Conservation (phyloP, 1,140 invertebrate species). For the Coelopa frigida region DNA sequence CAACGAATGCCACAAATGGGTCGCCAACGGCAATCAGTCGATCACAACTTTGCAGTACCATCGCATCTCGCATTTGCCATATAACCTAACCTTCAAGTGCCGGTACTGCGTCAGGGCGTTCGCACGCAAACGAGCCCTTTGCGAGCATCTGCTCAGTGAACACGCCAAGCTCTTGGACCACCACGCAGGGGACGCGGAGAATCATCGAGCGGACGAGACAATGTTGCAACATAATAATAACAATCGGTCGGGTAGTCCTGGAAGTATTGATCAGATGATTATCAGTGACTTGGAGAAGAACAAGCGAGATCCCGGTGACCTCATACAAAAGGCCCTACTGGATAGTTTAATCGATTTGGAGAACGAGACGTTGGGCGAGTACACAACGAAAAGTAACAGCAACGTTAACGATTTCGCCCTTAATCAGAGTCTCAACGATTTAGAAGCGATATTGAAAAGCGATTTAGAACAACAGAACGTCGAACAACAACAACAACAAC, state of each 20-base stretch:
- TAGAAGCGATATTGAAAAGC: no score
- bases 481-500: not conserved
- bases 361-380: constrained; percentile 16
- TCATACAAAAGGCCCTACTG: constrained; percentile 26
- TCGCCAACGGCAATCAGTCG: constrained; percentile 34
- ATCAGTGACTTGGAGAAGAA: not conserved
- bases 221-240: no score
- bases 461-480: not conserved
- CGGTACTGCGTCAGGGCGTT: constrained; percentile 29
- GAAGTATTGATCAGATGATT: constrained; percentile 5
- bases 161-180: constrained; percentile 3
- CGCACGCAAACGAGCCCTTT: constrained; percentile 26
- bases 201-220: not conserved
- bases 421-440: constrained; percentile 23
- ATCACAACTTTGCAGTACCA: constrained; percentile 38
- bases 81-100: constrained; percentile 30
- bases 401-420: constrained; percentile 26
- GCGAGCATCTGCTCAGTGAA: constrained; percentile 21
- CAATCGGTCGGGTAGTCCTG: no score
- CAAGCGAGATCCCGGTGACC: constrained; percentile 13
- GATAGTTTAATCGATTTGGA: constrained; percentile 31
- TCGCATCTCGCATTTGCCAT: constrained; percentile 35
- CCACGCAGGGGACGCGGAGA: not conserved
- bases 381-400: constrained; percentile 15
- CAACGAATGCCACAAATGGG: constrained; percentile 34